Base-by-base conservation (phyloP, 2,797 vertebrate species). In the Channallabes apus region DNA sequence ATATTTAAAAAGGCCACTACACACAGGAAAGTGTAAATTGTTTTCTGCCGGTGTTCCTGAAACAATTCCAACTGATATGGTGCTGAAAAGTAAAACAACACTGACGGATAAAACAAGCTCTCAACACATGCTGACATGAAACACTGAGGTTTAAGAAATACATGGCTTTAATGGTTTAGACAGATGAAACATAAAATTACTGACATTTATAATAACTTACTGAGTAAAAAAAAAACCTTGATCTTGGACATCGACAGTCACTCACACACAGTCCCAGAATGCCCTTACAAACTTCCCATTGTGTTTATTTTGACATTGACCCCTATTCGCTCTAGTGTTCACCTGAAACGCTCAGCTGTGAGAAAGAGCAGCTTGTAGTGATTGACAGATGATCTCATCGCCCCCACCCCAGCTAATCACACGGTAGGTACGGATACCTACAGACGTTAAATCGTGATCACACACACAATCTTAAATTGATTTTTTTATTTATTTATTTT, bases 351-450 rank as follows among this genome's bases (percentile, higher is more conserved):
- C 24, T 85, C 41, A 88, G 84, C 85, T 80, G 85, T 54, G 73
- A 85, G 82, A 35, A 41, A 80, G 82, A 84, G 83, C 81, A 83
- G 65, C 2, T 9, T 11, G 51, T 56, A 68, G 83, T 88, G 86
- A 88, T 85, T 89, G 88, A 68, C 85, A 77, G 90, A 92, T 95
- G 93, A 94, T 91, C 92, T 95, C 93, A 95, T 94, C 90, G 84
- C 24, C 41, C 38, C 69, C 4, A 20, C 7, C 22, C 81, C 27
- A 32, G 61, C 84, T 87, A 86, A 77, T 87, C 82, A 56, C 35
- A 56, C 84, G 62, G n/a, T 14, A 82, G 82, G 86, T 86, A 85
- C 83, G 84, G 85, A 68, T 76, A 75, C 82, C 87, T 92, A 90
- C 88, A 83, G 14, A 84, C 54, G 72, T 68, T 81, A 73, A 83